A percentile compares a stretch with the other conserved stretches of the same genome.
Evolutionary conservation across 2,797 vertebrate genomes (phyloP).

Genomic region (Falco naumanni): DNA sequence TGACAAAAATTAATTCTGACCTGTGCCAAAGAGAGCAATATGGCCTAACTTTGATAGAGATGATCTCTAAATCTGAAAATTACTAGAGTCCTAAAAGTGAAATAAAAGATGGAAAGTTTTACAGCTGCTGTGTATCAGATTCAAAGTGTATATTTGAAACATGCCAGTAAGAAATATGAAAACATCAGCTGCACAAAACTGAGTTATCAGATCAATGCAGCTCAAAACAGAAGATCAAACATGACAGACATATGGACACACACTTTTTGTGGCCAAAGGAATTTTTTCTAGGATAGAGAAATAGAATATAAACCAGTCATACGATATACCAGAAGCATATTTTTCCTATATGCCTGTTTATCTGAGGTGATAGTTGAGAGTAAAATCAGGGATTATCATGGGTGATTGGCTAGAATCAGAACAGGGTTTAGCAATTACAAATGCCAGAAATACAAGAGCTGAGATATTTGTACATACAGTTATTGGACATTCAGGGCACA

Average conservation of each 20-base stretch:
- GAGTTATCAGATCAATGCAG: neutral
- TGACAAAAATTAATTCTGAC: neutral
- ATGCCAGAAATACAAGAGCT: neutral
- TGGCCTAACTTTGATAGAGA: neutral
- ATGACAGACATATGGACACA: neutral
- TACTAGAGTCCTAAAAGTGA: neutral
- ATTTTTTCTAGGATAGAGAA: neutral
- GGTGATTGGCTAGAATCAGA: neutral
- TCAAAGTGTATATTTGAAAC: neutral
- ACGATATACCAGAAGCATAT: neutral
- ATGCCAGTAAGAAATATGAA: neutral
- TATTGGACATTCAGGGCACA: neutral
- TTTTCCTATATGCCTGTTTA: neutral
- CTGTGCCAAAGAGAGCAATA: neutral
- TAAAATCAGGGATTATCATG: neutral
- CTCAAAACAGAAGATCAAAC: conserved; percentile 3
- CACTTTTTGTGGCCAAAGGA: neutral
- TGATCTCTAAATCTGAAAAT: neutral
- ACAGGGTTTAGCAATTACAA: neutral
- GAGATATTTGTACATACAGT: neutral
- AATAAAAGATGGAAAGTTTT: neutral
- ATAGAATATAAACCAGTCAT: neutral
- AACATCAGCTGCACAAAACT: neutral
- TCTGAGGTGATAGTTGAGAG: neutral
- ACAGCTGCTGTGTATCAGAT: neutral